Evolutionary conservation across 64 coral and sea anemone genomes (phyloP), one percentile per base, ranked within the genome.

Genomic region (Exaiptasia diaphana): DNA sequence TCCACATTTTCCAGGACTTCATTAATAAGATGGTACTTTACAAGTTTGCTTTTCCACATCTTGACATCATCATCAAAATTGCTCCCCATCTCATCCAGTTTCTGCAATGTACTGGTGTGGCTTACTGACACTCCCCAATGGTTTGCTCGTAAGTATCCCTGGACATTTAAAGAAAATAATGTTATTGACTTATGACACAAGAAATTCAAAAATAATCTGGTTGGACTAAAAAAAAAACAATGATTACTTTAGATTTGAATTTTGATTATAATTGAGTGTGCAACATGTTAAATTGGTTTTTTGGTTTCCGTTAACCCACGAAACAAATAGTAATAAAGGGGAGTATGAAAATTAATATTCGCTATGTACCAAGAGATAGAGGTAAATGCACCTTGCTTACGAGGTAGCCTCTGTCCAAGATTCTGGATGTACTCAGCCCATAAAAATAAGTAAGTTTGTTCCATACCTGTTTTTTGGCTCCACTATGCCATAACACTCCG

Each of bases 401-500:
- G n/a, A n/a, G n/a, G n/a, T n/a, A n/a, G n/a, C n/a, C n/a, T n/a
- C n/a, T n/a, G 27, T 32, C 17, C 29, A 36, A 33, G 32, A 14
- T 1, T 27, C 25, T 63, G 27, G 54, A 15, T 25, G 30, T 67
- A 41, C 29, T 80, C 2, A 41, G 26, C 34, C 37, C 4, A 68
- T 42, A 18, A 68, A 28, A 70, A 44, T 34, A 24, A 26, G 25
- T 21, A 83, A 12, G n/a, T 30, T 38, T 24, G 15, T 46, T 55
- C 18, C 56, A 5, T 38, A 80, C 85, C 72, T 67, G 54, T 53
- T 87, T 87, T 38, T 77, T 79, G 28, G 75, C 74, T 29, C 74
- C 85, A 71, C 62, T 70, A 30, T 88, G 75, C 85, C 85, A 88
- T 42, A 88, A 52, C 26, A 88, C 74, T 26, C 53, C 77, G 17